A percentile compares a stretch with the other conserved stretches of the same genome.
Conservation (phyloP, 2,113 vertebrate genomes). For the Chamaetylas fuelleborni region DNA sequence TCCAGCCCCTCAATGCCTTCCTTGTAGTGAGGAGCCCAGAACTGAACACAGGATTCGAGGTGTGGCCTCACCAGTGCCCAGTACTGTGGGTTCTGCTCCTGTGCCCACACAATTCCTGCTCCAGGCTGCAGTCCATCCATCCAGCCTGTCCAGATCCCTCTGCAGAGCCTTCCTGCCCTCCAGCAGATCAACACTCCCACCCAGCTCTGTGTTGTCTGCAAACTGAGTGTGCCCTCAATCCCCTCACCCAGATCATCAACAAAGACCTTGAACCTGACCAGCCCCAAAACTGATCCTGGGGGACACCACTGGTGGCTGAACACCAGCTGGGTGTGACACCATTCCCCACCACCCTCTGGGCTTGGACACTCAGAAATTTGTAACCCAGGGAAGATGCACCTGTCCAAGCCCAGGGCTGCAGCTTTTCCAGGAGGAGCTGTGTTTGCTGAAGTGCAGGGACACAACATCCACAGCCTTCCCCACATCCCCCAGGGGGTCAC, state of each 20-base stretch:
- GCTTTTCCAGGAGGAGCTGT: neutral
- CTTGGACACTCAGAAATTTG: neutral
- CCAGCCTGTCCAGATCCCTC: neutral
- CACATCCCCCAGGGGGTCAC: neutral
- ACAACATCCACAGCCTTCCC: neutral
- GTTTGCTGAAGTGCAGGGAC: neutral
- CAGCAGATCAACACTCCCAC: neutral
- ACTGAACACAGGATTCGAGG: accelerated
- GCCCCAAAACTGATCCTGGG: neutral
- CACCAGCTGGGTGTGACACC: neutral
- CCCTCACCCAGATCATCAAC: neutral
- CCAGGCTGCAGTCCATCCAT: neutral
- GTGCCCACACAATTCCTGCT: neutral
- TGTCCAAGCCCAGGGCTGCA: neutral
- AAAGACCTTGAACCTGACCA: neutral
- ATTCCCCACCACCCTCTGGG: neutral
- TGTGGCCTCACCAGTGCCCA: neutral
- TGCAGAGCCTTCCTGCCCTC: neutral
- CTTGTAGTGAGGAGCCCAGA: neutral
- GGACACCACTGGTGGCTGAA: neutral
- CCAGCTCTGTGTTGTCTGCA: accelerated
- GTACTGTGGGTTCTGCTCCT: neutral
- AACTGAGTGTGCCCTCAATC: neutral
- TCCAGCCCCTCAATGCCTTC: neutral
- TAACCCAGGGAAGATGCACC: neutral